Evolutionary conservation across 1,140 invertebrate species (phyloP).

Genomic region (Bombus haemorrhoidalis): DNA sequence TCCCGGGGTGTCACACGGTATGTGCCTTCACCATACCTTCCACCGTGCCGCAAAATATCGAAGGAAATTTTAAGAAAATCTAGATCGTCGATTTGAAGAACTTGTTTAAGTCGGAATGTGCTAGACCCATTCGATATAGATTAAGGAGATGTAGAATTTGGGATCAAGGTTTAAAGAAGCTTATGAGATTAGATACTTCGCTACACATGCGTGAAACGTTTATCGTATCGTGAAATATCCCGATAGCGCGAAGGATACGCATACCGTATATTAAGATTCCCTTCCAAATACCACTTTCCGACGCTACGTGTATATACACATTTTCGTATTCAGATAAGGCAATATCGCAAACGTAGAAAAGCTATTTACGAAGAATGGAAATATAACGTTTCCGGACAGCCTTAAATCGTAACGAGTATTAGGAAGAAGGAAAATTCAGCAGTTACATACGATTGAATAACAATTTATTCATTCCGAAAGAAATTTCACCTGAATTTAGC

Average conservation of each 20-base stretch:
- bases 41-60: not conserved
- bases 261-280: not conserved
- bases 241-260: not conserved
- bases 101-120: too few relatives aligned
- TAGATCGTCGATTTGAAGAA: not conserved
- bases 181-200: not conserved
- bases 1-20: not conserved
- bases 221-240: not conserved
- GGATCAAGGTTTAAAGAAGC: not conserved
- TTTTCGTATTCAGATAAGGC: conserved; percentile 16
- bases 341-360: not conserved
- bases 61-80: not conserved
- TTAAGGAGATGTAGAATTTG: not conserved
- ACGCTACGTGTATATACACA: not conserved
- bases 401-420: not conserved
- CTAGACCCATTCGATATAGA: too few relatives aligned
- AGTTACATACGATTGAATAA: too few relatives aligned
- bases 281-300: not conserved
- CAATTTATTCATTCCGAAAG: too few relatives aligned
- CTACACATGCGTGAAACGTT: not conserved
- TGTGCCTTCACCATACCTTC: rapidly evolving
- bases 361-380: conserved; percentile 8
- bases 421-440: too few relatives aligned
- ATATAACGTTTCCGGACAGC: not conserved
- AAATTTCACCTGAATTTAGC: too few relatives aligned